phyloP scores from a whole-genome alignment of 2,888 invertebrate genomes.

The Cerastis rubricosa region DNA sequence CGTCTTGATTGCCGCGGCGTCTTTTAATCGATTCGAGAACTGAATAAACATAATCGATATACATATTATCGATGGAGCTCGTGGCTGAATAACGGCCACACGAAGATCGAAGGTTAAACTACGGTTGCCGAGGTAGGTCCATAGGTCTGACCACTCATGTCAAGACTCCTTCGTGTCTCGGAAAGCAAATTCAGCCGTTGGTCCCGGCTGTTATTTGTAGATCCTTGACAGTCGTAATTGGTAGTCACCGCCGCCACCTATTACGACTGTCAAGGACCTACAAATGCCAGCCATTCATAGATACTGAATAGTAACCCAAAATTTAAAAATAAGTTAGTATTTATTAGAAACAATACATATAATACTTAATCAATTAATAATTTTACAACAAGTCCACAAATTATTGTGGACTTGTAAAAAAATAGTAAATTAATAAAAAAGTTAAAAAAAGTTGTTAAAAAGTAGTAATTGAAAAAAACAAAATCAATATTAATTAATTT shows the following conservation, averaged over 20 bases:
- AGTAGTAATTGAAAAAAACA: too few species aligned
- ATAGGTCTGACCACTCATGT: background rate
- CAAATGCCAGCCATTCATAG: too few species aligned
- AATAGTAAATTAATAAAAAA: too few species aligned
- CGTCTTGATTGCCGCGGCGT: slow-evolving; percentile 1
- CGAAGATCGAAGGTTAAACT: background rate
- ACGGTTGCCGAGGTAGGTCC: background rate
- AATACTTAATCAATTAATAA: too few species aligned
- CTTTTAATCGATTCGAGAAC: slow-evolving; percentile 5
- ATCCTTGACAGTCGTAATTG: background rate
- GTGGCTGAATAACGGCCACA: background rate
- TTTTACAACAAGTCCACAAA: too few species aligned
- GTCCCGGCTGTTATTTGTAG: background rate
- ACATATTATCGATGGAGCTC: slow-evolving; percentile 15
- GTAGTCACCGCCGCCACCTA: background rate
- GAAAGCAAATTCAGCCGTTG: background rate
- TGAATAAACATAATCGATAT: slow-evolving; percentile 13
- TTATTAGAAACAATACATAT: too few species aligned
- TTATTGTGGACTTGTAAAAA: too few species aligned
- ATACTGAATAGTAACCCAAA: too few species aligned
- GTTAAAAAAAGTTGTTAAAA: too few species aligned
- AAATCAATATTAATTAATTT: too few species aligned
- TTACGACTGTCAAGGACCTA: too few species aligned
- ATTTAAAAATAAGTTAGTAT: too few species aligned
- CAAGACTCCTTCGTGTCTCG: background rate